Evolutionary conservation across 2,113 vertebrate species (phyloP), one percentile per base, ranked within the genome.

Genomic region (Chrysochloris asiatica): DNA sequence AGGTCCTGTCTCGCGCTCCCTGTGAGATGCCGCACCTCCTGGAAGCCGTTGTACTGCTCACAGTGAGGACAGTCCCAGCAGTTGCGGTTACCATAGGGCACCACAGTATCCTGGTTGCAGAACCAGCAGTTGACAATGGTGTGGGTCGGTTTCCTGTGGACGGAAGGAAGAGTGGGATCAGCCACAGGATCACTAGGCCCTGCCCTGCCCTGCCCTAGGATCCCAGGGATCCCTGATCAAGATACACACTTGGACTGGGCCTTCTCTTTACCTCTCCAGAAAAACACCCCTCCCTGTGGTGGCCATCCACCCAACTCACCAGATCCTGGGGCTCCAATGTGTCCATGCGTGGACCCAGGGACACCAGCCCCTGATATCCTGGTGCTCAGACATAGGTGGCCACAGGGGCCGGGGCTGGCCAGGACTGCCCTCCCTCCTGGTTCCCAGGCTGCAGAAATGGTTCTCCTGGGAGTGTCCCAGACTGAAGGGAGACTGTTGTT

Each of bases 31-130:
- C 0, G 11, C 90, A 99, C 99, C 98, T 99, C 99, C 91, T 99
- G 99, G 96, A 99, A 99, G 65, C 99, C 99, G 6, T 99, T 99
- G 97, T 99, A 99, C 97, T 99, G 99, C 84, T 99, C 99, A 41
- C 99, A 99, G 97, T 98, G 98, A 41, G 99, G 99, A 89, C 99
- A 99, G 78, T 99, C 99, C 99, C 99, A 99, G 97, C 99, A 99
- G 97, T 99, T 99, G 59, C 99, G 98, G 95, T 99, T 99, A 41
- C 99, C 99, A 3, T 99, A 99, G 0, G 99, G 99, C 80, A 99
- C 99, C 76, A 99, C 97, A 0, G 98, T 99, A 96, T 99, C 98
- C 92, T 99, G 98, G 67, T 98, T 98, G 94, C 99, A 99, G 98
- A 99, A 99, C 99, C 99, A 99, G 97, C 99, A 99, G 97, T 99